Base-by-base conservation (phyloP, 2,113 vertebrate genomes). In the Tetrax tetrax region DNA sequence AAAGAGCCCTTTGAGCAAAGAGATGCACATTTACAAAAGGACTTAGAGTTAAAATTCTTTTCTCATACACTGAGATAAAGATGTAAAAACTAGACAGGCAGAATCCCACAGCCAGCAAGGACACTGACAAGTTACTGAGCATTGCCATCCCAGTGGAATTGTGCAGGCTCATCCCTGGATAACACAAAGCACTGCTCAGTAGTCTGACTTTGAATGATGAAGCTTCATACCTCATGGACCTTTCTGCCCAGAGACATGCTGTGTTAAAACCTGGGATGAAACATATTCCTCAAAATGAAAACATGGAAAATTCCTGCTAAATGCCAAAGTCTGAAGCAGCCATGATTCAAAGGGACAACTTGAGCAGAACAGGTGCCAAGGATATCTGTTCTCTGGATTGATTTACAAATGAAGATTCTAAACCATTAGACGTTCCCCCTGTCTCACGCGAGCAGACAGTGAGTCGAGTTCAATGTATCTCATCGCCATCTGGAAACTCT, bases 281-380 rank as follows among this genome's bases (percentile, higher is more conserved):
- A 81, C 38, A 31, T 5, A 92, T 29, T 89, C 90, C 77, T 94
- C 53, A 61, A 45, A 83, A 90, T 65, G 88, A 65, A 96, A 92
- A 93, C 70, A 59, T 6, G 66, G 86, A 95, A 96, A 94, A 95
- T 85, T 95, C 75, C 77, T 93, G 61, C 50, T 79, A 50, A 89
- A 87, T 56, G 89, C 94, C 87, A 91, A 80, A 80, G 83, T 64
- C 65, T 91, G 80, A 61, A 83, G 54, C 48, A 93, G 89, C 53
- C 61, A 38, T 69, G 91, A 97, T 93, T 95, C 90, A 95, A 93
- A 95, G 77, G 91, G 78, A 95, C 90, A 95, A 78, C 53, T 33
- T 72, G 77, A 96, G 88, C 74, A 93, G 57, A 84, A 35, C 77
- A 95, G 83, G 91, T 96, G 81, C 95, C 96, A 96, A 79, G n/a